Base-by-base conservation (phyloP, 1,140 invertebrate genomes). In the Drosophila elegans region DNA sequence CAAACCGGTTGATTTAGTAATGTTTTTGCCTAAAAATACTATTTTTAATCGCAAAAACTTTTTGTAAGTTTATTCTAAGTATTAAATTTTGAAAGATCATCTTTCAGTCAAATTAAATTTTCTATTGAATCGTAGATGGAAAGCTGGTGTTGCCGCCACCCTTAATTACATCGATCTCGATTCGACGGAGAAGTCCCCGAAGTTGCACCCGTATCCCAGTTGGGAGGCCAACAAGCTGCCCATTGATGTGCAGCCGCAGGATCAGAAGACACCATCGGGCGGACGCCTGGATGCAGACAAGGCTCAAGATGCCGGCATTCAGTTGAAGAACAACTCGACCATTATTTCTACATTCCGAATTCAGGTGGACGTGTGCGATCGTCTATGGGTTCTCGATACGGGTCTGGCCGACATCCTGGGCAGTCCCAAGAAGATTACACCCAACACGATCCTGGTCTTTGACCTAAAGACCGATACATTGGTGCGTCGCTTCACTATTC, bases 381-480 rank as follows among this genome's bases (percentile, higher is more conserved):
- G 96, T 49, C 92, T 97, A 9, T 97, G 96, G 96, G 95, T 95
- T 29, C 93, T 96, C 82, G 96, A 97, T 88, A 95, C 95, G 10
- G 96, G 96, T n/a, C 83, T 96, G 29, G 94, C 95, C 62, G 95
- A 96, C 91, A 95, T 96, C 89, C 92, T 95, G 44, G 96, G 94
- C 38, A 91, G 89, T 55, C 92, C 93, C 38, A 94, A 94, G 62
- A 94, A 94, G 72, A 86, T 95, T n/a, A 93, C 95, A 9, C 94
- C 93, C 12, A 95, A 95, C 2, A 94, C 95, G 0, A 93, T 95
- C 25, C 93, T 95, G 3, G 94, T 96, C n/a, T 96, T 96, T 63
- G 96, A 97, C 84, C 92, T 97, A 48, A 96, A 95, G 25, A 96
- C 95, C 0, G 94, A 96, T 78, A 93, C 94, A 80, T 91, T 96